phyloP scores from a whole-genome alignment of 2,888 invertebrate genomes.

The Bombylius major region DNA sequence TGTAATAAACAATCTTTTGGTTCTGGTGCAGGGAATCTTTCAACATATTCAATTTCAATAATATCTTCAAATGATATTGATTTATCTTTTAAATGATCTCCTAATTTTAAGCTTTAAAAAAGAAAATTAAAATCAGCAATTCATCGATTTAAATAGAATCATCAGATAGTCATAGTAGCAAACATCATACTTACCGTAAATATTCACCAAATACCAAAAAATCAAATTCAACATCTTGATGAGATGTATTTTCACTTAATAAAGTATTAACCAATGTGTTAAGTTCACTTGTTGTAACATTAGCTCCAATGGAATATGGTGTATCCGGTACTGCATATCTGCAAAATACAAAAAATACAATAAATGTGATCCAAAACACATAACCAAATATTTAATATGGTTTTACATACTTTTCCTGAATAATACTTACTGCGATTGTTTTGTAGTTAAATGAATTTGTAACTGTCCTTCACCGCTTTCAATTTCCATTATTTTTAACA shows the following conservation, averaged over 20 bases:
- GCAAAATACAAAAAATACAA: conserved; percentile 7
- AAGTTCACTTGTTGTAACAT: conserved; percentile 53
- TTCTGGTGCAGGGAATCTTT: conserved; percentile 79
- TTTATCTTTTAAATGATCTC: conserved; percentile 64
- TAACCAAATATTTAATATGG: neutral
- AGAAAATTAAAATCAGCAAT: neutral
- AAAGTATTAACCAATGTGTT: conserved; percentile 70
- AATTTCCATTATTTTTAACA: conserved; percentile 31
- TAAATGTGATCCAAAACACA: neutral
- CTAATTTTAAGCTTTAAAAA: conserved; percentile 34
- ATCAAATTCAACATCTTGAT: conserved; percentile 58
- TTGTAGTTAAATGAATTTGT: conserved; percentile 67
- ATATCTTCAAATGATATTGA: conserved; percentile 70
- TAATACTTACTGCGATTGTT: conserved; percentile 61
- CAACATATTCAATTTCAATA: conserved; percentile 82
- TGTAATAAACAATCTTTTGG: conserved; percentile 87
- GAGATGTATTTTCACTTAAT: conserved; percentile 44
- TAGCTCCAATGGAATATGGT: conserved; percentile 69
- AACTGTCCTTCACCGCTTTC: conserved; percentile 46
- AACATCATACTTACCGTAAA: conserved; percentile 43
- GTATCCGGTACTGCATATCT: conserved; percentile 81
- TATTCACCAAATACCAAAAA: conserved; percentile 79
- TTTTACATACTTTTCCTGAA: neutral
- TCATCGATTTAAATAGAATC: neutral
- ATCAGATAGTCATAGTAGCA: neutral